Evolutionary conservation across 2,113 vertebrate genomes (phyloP), one percentile per base, ranked within the genome.

Genomic region (Acanthochromis polyacanthus): DNA sequence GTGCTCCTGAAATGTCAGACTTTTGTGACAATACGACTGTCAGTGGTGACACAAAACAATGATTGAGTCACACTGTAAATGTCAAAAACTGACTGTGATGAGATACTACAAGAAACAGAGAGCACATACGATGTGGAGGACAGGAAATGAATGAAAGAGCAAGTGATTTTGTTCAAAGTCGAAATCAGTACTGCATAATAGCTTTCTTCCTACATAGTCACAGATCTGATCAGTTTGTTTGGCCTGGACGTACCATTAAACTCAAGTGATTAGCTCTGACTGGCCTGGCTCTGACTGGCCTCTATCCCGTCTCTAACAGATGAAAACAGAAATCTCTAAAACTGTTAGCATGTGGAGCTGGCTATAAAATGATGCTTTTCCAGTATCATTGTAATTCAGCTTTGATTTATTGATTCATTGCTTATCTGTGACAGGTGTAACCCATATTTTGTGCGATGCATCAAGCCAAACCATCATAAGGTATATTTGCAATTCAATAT

Each of bases 381-480:
- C 4, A n/a, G 20, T 67, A 23, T 71, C 25, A 20, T 38, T 36
- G 1, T 25, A 53, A 28, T 17, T 20, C 74, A 36, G 10, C 58
- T 78, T 66, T 46, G 58, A 68, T 74, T 59, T 64, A 66, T 81
- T 32, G 36, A 22, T 81, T 73, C 36, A 12, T 84, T 77, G 56
- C 86, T 23, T 55, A 46, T 92, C 76, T 89, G 62, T 80, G 61
- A 36, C 94, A 99, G 98, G 93, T 99, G 97, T 90, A 98, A 97
- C 89, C 96, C 97, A 17, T 96, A 97, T 90, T 99, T 99, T 1
- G 95, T 99, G 68, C 95, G 98, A 56, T 99, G 98, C 90, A 95
- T 99, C 92, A 99, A 99, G 85, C 97, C 98, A 92, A 99, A 99
- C 91, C 96, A 97, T 84, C 97, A 95, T 82, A 99, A 99, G 96